phyloP scores from a whole-genome alignment of 1,140 invertebrate species.

The Trachymyrmex septentrionalis region DNA sequence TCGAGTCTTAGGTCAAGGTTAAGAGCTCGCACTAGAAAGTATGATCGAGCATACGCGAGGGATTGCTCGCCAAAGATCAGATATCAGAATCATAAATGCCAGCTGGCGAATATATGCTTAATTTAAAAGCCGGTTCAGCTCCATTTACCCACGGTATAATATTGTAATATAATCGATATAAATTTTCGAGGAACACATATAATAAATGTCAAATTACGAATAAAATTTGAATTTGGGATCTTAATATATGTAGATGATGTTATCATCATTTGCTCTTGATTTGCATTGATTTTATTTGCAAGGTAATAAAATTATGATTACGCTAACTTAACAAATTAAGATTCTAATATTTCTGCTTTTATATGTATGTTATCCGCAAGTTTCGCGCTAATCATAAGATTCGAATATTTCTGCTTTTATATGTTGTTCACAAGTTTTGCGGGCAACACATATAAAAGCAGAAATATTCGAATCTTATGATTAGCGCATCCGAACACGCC shows the following conservation, averaged over 20 bases:
- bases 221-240: conserved; percentile 21
- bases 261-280: conserved; percentile 20
- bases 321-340: neutral
- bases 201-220: conserved; percentile 13
- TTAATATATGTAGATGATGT: neutral
- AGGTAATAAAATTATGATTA: conserved; percentile 9
- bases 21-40: conserved; percentile 35
- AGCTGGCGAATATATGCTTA: conserved; percentile 1
- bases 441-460: neutral
- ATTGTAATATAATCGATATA: conserved; percentile 1
- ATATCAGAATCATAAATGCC: conserved; percentile 16
- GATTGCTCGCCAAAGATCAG: neutral
- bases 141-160: conserved; percentile 9
- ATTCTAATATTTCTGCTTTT: neutral
- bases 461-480: neutral
- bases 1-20: conserved; percentile 35
- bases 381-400: neutral
- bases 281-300: conserved; percentile 36
- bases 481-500: conserved; percentile 1
- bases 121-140: conserved; percentile 18
- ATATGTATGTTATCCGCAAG: neutral
- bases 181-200: neutral
- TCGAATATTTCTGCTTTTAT: neutral
- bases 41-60: conserved; percentile 15
- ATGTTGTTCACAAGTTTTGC: neutral